These are phyloP conservation scores for Lucifuga dentata DNA, from an alignment of 2,113 vertebrate genomes.

Conservation along the genomic window DNA sequence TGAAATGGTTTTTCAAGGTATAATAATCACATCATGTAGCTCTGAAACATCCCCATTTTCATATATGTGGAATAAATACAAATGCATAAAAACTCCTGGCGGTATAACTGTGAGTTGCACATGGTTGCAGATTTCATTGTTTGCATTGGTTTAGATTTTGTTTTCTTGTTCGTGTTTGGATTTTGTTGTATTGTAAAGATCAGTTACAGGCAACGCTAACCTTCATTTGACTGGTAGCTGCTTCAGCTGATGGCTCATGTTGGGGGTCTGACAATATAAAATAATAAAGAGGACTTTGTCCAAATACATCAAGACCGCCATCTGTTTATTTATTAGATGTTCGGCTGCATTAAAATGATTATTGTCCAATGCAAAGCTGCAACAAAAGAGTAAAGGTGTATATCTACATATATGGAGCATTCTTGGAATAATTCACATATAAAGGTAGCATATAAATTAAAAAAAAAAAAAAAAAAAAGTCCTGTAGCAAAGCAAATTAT, in stretches of 20 bases:
- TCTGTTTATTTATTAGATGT: conserved; percentile 66
- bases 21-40: conserved; percentile 9
- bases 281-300: conserved; percentile 29
- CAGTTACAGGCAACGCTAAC: conserved; percentile 30
- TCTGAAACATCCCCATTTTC: conserved; percentile 42
- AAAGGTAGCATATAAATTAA: conserved; percentile 80
- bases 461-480: conserved; percentile 60
- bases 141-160: neutral
- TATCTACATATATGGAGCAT: conserved; percentile 94
- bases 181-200: conserved; percentile 17
- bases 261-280: conserved; percentile 37
- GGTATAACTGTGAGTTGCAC: conserved; percentile 16
- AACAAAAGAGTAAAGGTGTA: conserved; percentile 85
- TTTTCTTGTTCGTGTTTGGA: neutral
- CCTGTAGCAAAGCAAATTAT: conserved; percentile 64
- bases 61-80: conserved; percentile 58
- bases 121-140: too few species aligned
- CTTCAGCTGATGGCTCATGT: conserved; percentile 12
- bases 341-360: conserved; percentile 57
- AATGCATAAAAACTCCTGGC: conserved; percentile 40
- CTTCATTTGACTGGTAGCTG: conserved; percentile 49
- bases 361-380: conserved; percentile 56
- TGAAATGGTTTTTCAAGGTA: conserved; percentile 18
- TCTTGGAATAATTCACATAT: conserved; percentile 93
- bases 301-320: conserved; percentile 29